A percentile compares a stretch with the other conserved stretches of the same genome.
Conservation (phyloP, 2,797 vertebrate genomes). For the Chiloscyllium punctatum region DNA sequence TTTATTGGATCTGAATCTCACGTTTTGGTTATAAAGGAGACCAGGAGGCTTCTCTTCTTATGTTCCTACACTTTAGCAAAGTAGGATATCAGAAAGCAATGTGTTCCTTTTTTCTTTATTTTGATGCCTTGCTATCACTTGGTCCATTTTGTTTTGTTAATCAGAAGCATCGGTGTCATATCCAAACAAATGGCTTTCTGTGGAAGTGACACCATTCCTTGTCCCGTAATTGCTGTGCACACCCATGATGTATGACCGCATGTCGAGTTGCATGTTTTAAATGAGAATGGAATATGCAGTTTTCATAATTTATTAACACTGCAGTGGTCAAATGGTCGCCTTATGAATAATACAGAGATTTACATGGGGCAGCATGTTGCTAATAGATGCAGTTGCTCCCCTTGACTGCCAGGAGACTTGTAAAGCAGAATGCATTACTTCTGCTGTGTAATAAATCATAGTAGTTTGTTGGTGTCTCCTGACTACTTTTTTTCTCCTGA, state of each 20-base stretch:
- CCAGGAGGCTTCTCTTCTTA: neutral
- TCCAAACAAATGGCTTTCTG: conserved; percentile 29
- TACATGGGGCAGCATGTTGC: conserved; percentile 69
- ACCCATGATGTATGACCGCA: conserved; percentile 59
- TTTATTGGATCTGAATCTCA: neutral
- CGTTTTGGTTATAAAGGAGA: neutral
- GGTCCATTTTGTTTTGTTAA: neutral
- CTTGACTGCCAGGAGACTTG: conserved; percentile 71
- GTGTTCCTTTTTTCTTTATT: too few species aligned
- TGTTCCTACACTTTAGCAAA: neutral
- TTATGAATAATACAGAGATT: conserved; percentile 88
- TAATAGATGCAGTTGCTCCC: conserved; percentile 74
- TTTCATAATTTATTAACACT: conserved; percentile 80
- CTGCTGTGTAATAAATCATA: conserved; percentile 80
- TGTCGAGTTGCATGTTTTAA: conserved; percentile 70
- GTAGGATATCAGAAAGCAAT: neutral
- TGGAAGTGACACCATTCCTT: conserved; percentile 4
- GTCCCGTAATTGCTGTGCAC: conserved; percentile 17
- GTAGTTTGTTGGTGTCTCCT: conserved; percentile 64
- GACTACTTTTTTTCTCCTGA: conserved; percentile 58
- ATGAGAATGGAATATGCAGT: conserved; percentile 79
- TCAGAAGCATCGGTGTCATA: neutral
- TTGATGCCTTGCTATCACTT: neutral
- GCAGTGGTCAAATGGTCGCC: conserved; percentile 70
- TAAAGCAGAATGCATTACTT: conserved; percentile 79